Percentiles rank a stretch among this genome's conserved stretches.
Conservation (phyloP, 2,113 vertebrate species). For the Pao palembangensis region DNA sequence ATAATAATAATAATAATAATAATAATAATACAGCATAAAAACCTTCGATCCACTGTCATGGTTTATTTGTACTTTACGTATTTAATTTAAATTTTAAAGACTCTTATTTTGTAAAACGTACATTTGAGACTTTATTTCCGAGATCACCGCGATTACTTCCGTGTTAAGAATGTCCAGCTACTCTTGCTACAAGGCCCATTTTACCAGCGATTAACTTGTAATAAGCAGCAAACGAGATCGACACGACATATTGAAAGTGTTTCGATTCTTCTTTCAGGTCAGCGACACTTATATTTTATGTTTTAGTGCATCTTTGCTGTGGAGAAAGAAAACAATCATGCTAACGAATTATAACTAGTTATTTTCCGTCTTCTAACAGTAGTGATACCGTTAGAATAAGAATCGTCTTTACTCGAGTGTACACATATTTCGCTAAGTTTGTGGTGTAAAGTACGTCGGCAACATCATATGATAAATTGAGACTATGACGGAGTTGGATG, state of each 20-base stretch:
- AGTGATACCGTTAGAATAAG: not conserved
- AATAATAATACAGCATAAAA: too few relatives aligned
- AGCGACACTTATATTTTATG: not conserved
- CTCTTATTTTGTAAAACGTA: not conserved
- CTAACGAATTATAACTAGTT: slow-evolving; percentile 9
- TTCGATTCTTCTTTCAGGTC: slow-evolving; percentile 20
- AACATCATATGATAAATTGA: too few relatives aligned
- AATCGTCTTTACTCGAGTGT: not conserved
- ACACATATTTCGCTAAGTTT: too few relatives aligned
- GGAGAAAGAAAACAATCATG: slow-evolving; percentile 3
- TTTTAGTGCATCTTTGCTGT: not conserved
- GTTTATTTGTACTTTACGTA: too few relatives aligned
- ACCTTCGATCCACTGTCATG: too few relatives aligned
- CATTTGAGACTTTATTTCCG: slow-evolving; percentile 23
- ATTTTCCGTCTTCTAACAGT: slow-evolving; percentile 3
- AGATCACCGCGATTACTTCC: slow-evolving; percentile 13
- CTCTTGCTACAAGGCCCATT: not conserved
- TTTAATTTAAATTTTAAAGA: too few relatives aligned
- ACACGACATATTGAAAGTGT: too few relatives aligned
- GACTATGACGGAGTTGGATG: too few relatives aligned
- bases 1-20: too few relatives aligned
- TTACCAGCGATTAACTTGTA: not conserved
- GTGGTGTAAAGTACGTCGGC: too few relatives aligned
- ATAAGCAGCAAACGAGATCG: not conserved
- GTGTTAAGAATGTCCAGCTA: slow-evolving; percentile 19